A percentile compares a stretch with the other conserved stretches of the same genome.
Evolutionary conservation across 2,113 vertebrate genomes (phyloP).

Genomic region (Galemys pyrenaicus): DNA sequence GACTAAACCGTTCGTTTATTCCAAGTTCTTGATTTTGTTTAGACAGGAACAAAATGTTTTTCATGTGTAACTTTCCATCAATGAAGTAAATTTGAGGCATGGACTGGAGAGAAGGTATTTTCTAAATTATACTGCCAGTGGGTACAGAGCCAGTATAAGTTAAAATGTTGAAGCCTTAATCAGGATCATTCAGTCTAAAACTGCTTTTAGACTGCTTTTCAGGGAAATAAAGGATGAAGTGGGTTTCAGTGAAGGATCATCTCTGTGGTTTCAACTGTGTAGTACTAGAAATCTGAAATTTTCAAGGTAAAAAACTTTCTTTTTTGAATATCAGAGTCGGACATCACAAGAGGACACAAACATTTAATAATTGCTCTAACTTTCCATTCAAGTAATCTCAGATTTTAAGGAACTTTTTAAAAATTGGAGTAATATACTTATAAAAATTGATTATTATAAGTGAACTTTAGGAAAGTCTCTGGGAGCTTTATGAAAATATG

Average conservation of each 20-base stretch:
- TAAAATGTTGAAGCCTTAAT: not conserved
- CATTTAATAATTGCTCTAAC: slow-evolving; percentile 10
- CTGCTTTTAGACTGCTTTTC: slow-evolving; percentile 30
- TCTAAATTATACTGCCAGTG: not conserved
- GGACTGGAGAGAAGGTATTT: not conserved
- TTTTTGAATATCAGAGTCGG: not conserved
- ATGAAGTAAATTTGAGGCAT: slow-evolving; percentile 47
- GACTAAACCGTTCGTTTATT: slow-evolving; percentile 64
- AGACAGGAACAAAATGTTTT: slow-evolving; percentile 65
- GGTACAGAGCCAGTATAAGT: not conserved
- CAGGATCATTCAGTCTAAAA: not conserved
- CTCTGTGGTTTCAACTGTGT: not conserved
- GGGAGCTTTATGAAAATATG: slow-evolving; percentile 37
- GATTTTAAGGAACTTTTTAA: not conserved
- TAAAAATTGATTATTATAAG: not conserved
- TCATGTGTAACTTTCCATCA: slow-evolving; percentile 53
- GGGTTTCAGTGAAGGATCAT: not conserved
- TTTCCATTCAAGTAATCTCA: not conserved
- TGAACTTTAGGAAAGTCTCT: slow-evolving; percentile 54
- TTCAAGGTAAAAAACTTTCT: not conserved
- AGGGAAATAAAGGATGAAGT: not conserved
- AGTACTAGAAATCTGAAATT: not conserved
- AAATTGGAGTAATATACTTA: not conserved
- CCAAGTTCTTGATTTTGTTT: slow-evolving; percentile 63
- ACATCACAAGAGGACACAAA: not conserved